These are phyloP conservation scores for Adela reaumurella DNA, from an alignment of 2,888 invertebrate genomes.

Conservation along the genomic window DNA sequence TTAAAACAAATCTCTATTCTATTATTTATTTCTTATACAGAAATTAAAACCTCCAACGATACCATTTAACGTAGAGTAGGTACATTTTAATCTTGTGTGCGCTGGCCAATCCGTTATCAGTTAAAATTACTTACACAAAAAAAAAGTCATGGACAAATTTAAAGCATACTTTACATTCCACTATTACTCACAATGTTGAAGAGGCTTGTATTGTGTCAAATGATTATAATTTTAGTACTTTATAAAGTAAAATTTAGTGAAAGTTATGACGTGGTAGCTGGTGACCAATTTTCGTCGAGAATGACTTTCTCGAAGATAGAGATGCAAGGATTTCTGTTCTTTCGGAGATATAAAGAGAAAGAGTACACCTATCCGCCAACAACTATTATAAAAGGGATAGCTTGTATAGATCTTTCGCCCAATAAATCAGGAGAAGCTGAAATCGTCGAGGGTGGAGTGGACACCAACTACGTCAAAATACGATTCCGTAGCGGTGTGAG, in stretches of 20 bases:
- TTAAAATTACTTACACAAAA: no score
- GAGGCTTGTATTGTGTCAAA: background rate
- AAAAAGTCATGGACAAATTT: no score
- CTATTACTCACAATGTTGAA: no score
- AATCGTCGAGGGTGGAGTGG: constrained; percentile 20
- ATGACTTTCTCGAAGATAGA: constrained; percentile 26
- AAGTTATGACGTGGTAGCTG: constrained; percentile 7
- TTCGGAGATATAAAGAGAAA: constrained; percentile 17
- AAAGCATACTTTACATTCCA: no score
- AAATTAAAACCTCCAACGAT: no score
- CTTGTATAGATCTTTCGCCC: constrained; percentile 20
- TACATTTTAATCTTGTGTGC: no score
- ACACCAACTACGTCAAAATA: constrained; percentile 16
- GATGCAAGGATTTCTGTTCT: constrained; percentile 23
- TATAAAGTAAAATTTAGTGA: background rate
- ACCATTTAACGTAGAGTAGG: no score
- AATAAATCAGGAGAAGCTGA: constrained; percentile 17
- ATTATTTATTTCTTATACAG: no score
- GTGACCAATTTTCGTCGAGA: constrained; percentile 21
- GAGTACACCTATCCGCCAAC: constrained; percentile 19
- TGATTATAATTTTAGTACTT: background rate
- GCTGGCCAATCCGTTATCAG: no score
- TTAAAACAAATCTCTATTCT: no score
- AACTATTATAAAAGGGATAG: constrained; percentile 23
- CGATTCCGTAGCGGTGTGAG: constrained; percentile 22